Percentiles rank a stretch among this genome's conserved stretches.
These are phyloP conservation scores for Perca schrenkii DNA, from an alignment of 2,113 vertebrate genomes.

Conservation along the genomic window DNA sequence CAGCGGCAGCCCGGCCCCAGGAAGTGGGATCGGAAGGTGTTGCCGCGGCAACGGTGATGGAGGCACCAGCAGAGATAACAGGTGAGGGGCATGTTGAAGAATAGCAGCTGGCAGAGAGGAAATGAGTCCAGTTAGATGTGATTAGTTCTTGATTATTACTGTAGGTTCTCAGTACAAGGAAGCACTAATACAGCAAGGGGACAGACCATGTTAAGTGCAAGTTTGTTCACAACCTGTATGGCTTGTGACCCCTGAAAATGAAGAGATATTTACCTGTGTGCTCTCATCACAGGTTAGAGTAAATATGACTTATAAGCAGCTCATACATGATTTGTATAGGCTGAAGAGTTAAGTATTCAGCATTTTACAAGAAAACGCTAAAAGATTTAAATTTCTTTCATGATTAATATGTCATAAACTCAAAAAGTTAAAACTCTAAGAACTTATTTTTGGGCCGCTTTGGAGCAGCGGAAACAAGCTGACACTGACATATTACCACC, in stretches of 20 bases:
- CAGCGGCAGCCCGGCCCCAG: constrained; percentile 70
- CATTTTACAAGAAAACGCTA: background rate
- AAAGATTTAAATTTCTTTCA: background rate
- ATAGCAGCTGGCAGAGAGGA: constrained; percentile 85
- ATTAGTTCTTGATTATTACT: background rate
- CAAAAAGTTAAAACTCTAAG: background rate
- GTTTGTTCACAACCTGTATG: background rate
- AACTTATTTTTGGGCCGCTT: background rate
- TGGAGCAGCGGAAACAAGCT: background rate
- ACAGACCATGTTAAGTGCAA: background rate
- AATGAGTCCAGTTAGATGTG: constrained; percentile 9
- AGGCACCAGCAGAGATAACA: constrained; percentile 95
- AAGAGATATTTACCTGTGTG: background rate
- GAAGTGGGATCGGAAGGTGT: constrained; percentile 90
- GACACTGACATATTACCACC: background rate
- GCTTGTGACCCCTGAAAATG: background rate
- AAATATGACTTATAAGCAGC: background rate
- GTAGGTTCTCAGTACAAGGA: background rate
- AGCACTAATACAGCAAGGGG: background rate
- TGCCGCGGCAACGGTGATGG: constrained; percentile 88
- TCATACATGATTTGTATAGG: background rate
- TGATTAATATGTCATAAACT: too few relatives aligned
- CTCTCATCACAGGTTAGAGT: background rate
- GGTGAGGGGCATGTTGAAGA: constrained; percentile 95
- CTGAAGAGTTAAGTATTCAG: background rate